Base-by-base conservation (phyloP, 2,888 invertebrate species). In the Phengaris arion region DNA sequence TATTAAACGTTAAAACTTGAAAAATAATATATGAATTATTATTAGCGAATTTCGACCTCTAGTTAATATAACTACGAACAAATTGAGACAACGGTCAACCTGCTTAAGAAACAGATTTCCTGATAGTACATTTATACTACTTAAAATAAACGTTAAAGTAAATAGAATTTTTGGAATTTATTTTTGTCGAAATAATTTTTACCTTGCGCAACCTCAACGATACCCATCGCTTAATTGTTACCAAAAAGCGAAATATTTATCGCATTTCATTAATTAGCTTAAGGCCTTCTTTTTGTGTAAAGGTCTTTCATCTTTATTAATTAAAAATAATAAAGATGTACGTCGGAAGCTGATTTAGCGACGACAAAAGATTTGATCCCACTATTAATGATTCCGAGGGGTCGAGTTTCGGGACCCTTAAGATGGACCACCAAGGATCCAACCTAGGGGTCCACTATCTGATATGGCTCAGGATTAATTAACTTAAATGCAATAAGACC, bases 401-500 rank as follows among this genome's bases (percentile, higher is more conserved):
- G 85, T 80, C 81, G 82, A 82, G 85, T 86, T 84, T 86, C 82
- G 84, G 83, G 86, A 83, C 83, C 83, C 76, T 75, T 10, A 8
- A 59, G 64, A 64, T 35, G 52, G 68, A 22, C 70, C 51, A 13
- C 70, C 51, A 13, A 52, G 52, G 72, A 6, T 64, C 52, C 48
- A 8, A 48, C 48, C 48, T 15, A 3, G 73, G 75, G 80, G 85
- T 87, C 87, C 86, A 87, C 86, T 89, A 92, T 90, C 92, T 85
- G 91, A 90, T 92, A 87, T 86, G 86, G 85, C 85, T 80, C 81
- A 83, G 86, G 90, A 89, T 92, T 93, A 92, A 93, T 93, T 93
- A 92, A 91, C 87, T 92, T 91, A 90, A 92, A 92, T 90, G 93
- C 92, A 93, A 92, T 92, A 92, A 92, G 91, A 92, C 88, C 85